Base-by-base conservation (phyloP, 2,888 invertebrate genomes). In the Invenusta paracnida region DNA sequence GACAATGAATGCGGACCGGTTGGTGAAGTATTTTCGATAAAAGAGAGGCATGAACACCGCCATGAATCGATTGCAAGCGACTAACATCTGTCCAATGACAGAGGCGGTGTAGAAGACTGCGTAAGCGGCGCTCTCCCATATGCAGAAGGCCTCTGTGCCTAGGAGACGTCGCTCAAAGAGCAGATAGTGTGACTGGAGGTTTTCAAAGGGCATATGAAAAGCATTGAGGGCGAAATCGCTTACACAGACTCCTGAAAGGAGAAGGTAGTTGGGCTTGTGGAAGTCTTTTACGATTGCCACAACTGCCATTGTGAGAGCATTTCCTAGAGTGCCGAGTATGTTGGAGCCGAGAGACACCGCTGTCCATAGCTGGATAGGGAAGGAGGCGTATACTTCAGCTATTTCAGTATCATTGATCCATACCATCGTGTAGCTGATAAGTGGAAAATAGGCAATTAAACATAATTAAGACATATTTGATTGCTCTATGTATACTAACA, bases 201-300 rank as follows among this genome's bases (percentile, higher is more conserved):
- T 73, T 23, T 73, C 73, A 73, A 73, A 73, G 25, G 73, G 73
- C 23, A 73, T 2, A 73, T 73, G 73, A 73, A 73, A 73, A 73
- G 73, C 73, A 23, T 73, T 73, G 5, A 73, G 27, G 23, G 73
- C 73, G 2, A 73, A 73, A 73, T 73, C 73, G 23, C 25, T 23
- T 2, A 73, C 23, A 5, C 23, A 73, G 5, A 73, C 73, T 73
- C 73, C 73, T 23, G 73, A 73, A 25, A 73, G 73, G 23, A 73
- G 73, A 73, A 73, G 11, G 23, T 73, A 73, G 73, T 73, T 73
- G 5, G 73, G 73, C 27, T 13, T 23, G 25, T 73, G 73, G 2
- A 73, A 73, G 2, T 73, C 11, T 25, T 73, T 73, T 23, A 73
- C 73, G 2, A 73, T 5, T 5, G 11, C 25, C 2, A 73, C 2